Evolutionary conservation across 2,113 vertebrate genomes (phyloP).

Genomic region (Eudyptes chrysolophus): DNA sequence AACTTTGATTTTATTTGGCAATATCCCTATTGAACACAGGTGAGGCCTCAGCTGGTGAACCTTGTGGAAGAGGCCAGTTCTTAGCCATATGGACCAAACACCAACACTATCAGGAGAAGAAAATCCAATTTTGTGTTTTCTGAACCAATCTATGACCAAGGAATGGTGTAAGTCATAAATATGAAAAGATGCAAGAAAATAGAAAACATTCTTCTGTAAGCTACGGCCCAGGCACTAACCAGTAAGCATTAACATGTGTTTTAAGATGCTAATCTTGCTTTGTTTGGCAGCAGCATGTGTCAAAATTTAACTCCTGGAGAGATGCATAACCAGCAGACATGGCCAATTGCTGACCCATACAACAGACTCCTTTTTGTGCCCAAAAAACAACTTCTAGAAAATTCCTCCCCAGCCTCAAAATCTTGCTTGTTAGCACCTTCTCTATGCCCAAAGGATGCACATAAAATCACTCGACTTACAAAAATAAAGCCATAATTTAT

Average conservation of each 20-base stretch:
- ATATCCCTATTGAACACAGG: neutral
- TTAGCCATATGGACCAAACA: neutral
- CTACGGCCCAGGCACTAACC: neutral
- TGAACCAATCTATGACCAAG: neutral
- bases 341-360: neutral
- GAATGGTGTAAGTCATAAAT: neutral
- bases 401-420: neutral
- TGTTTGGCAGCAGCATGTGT: neutral
- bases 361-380: neutral
- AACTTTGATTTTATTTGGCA: neutral
- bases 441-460: neutral
- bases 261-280: neutral
- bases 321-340: accelerated
- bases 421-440: neutral
- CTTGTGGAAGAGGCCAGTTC: neutral
- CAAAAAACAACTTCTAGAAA: neutral
- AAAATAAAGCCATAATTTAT: neutral
- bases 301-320: neutral
- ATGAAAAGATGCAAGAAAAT: neutral
- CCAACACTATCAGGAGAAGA: neutral
- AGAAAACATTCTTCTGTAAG: neutral
- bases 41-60: neutral
- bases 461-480: neutral
- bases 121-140: neutral
- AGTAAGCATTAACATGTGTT: neutral